A percentile compares a stretch with the other conserved stretches of the same genome.
Conservation (phyloP, 2,888 invertebrate species). For the Folsomia candida region DNA sequence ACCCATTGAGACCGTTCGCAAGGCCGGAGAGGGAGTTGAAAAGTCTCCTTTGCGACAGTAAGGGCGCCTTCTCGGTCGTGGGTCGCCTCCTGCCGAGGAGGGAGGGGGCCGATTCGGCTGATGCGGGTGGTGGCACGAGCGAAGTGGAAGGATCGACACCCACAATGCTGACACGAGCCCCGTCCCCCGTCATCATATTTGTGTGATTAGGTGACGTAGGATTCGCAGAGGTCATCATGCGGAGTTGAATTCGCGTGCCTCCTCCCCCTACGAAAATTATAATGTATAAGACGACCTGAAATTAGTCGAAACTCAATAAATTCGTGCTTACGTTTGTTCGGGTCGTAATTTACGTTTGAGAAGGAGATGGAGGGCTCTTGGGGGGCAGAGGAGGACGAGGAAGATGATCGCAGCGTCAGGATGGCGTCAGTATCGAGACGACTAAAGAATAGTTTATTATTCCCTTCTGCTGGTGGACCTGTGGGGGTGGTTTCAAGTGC, state of each 20-base stretch:
- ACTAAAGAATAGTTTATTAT: too few species aligned
- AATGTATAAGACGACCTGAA: not conserved
- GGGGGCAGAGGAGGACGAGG: not conserved
- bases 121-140: conserved; percentile 30
- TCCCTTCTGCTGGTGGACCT: too few species aligned
- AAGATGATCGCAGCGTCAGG: not conserved
- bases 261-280: not conserved
- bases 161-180: conserved; percentile 36
- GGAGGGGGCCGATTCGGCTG: conserved; percentile 20
- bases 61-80: conserved; percentile 55
- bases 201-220: too few species aligned
- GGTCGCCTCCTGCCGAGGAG: not conserved
- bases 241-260: conserved; percentile 37
- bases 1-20: conserved; percentile 45
- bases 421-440: not conserved
- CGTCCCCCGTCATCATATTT: not conserved
- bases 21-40: conserved; percentile 53
- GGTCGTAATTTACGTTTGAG: not conserved
- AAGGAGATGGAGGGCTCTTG: not conserved
- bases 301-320: too few species aligned
- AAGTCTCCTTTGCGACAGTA: conserved; percentile 55
- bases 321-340: not conserved
- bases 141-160: conserved; percentile 32
- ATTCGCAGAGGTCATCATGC: conserved; percentile 30
- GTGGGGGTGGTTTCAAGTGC: too few species aligned